Conservation (phyloP, 2,888 invertebrate genomes). For the Chymomyza caudatula region DNA sequence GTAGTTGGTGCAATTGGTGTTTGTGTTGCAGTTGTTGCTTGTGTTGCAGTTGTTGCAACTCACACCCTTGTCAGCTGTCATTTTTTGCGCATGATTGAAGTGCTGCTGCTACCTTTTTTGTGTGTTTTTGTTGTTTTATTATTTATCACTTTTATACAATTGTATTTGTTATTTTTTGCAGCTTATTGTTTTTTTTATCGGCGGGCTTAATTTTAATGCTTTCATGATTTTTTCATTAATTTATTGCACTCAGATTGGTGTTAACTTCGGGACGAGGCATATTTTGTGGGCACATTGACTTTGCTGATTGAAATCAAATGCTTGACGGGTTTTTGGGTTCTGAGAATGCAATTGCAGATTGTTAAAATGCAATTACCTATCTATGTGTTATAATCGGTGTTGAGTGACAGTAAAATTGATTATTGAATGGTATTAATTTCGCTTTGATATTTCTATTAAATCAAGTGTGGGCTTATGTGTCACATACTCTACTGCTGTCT, state of each 20-base stretch:
- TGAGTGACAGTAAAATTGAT: neutral
- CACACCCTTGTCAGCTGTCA: slow-evolving; percentile 72
- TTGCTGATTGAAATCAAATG: slow-evolving; percentile 8
- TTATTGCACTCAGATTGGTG: slow-evolving; percentile 50
- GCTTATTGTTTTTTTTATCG: slow-evolving; percentile 30
- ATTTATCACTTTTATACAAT: slow-evolving; percentile 66
- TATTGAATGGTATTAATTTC: neutral
- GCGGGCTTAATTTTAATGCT: slow-evolving; percentile 56
- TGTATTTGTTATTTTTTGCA: slow-evolving; percentile 34
- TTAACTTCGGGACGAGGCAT: slow-evolving; percentile 16
- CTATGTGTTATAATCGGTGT: neutral
- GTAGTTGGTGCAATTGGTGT: slow-evolving; percentile 28
- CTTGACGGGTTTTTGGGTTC: neutral
- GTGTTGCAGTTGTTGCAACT: slow-evolving; percentile 23
- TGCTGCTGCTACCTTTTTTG: slow-evolving; percentile 30
- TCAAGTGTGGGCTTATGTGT: no score
- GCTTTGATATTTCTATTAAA: neutral
- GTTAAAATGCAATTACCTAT: neutral
- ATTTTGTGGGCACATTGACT: slow-evolving; percentile 29
- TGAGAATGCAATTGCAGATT: neutral
- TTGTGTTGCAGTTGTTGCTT: slow-evolving; percentile 15
- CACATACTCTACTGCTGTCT: no score
- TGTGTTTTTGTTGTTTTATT: slow-evolving; percentile 48
- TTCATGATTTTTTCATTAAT: slow-evolving; percentile 64
- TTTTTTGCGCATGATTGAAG: slow-evolving; percentile 56